Base-by-base conservation (phyloP, 2,113 vertebrate genomes). In the Strigops habroptila region DNA sequence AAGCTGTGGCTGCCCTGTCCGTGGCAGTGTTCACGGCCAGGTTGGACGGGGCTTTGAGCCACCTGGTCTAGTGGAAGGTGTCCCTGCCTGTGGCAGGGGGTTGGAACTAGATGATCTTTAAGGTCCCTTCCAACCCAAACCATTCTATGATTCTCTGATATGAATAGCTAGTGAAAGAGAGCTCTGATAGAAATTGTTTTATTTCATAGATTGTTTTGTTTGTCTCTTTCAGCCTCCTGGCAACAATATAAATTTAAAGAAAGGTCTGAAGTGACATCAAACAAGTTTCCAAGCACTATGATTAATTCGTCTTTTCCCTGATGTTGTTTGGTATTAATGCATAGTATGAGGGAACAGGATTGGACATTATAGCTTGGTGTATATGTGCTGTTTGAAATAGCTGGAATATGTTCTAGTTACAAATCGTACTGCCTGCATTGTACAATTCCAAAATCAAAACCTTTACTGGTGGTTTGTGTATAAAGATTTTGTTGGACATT, bases 341-440 rank as follows among this genome's bases (percentile, higher is more conserved):
- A 2, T 21, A 43, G 25, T 21, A 12, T 1, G 3, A 49, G 13
- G 39, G 28, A 12, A 6, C 6, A 9, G 16, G 10, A 46, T 18
- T 84, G 60, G 55, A 23, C 15, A 6, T 39, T 48, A 7, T 35
- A 49, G 18, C 63, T 90, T 0, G 0, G 15, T 30, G 12, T 73
- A 1, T n/a, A 27, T 0, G 1, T 35, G 17, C 18, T 41, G 17
- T 59, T 81, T 51, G 71, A 82, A 91, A 39, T 44, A 78, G 14
- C 35, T 90, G 48, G 28, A 73, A 19, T 57, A 14, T 35, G 9
- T 70, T 86, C 28, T 55, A 24, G 14, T 69, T 92, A 27, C 31
- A 7, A 88, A 41, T n/a, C 59, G 11, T 59, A 37, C n/a, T 59
- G 6, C 28, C 43, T 51, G 19, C 18, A 59, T 75, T 57, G 37